phyloP scores from a whole-genome alignment of 2,797 vertebrate genomes.

The Pipistrellus nathusii region DNA sequence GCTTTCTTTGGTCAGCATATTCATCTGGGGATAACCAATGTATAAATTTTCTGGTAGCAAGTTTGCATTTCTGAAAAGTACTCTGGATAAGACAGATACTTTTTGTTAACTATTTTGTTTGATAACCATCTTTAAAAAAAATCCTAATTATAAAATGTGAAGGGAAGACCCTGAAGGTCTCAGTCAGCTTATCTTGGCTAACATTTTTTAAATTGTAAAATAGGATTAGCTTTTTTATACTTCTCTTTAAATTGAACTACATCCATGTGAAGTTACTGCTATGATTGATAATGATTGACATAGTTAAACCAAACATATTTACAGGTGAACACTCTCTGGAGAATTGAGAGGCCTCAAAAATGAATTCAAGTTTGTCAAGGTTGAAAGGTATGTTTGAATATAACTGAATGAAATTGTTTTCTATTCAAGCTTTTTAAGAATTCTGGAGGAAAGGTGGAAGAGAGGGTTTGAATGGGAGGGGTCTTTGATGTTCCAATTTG shows the following conservation, averaged over 20 bases:
- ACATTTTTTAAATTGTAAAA: background rate
- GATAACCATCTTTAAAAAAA: background rate
- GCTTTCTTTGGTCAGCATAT: slow-evolving; percentile 18
- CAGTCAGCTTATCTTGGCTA: background rate
- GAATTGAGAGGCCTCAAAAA: background rate
- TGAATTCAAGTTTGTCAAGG: background rate
- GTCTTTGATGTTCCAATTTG: background rate
- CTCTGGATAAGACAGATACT: slow-evolving; percentile 13
- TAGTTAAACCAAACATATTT: background rate
- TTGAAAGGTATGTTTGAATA: slow-evolving; percentile 1
- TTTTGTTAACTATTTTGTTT: background rate
- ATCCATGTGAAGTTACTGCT: background rate
- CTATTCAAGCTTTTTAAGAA: background rate
- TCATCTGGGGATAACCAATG: background rate
- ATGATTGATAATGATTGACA: background rate
- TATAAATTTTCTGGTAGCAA: background rate
- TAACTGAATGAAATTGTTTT: background rate
- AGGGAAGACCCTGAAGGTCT: background rate
- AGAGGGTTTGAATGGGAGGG: background rate
- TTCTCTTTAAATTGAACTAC: background rate
- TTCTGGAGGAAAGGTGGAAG: background rate
- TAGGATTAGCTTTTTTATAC: background rate
- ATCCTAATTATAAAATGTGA: background rate
- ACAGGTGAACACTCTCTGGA: background rate
- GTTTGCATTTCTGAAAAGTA: slow-evolving; percentile 24